phyloP scores from a whole-genome alignment of 2,888 invertebrate genomes.

The Trissolcus japonicus region DNA sequence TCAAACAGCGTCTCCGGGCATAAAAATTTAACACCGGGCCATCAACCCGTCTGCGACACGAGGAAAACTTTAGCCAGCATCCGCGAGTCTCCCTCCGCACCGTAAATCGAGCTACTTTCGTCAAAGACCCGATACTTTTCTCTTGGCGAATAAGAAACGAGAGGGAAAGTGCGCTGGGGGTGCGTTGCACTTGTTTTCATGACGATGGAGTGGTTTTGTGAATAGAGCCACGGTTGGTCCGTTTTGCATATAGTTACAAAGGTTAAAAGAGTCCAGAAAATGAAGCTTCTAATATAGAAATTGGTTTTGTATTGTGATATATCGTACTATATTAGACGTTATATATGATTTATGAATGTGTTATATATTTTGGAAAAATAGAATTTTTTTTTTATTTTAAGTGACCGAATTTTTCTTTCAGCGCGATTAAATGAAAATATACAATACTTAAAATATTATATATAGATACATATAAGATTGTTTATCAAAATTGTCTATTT shows the following conservation, averaged over 20 bases:
- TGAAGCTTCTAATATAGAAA: too few relatives aligned
- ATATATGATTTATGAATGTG: too few relatives aligned
- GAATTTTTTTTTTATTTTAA: too few relatives aligned
- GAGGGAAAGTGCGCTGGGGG: slow-evolving; percentile 4
- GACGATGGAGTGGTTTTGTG: slow-evolving; percentile 25
- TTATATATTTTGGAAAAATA: too few relatives aligned
- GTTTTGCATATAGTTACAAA: slow-evolving; percentile 21
- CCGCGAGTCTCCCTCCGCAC: slow-evolving; percentile 39
- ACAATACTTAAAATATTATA: too few relatives aligned
- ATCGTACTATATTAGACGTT: too few relatives aligned
- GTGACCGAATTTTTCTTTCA: too few relatives aligned
- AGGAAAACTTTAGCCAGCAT: slow-evolving; percentile 55
- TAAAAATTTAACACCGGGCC: slow-evolving; percentile 56
- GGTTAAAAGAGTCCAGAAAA: too few relatives aligned
- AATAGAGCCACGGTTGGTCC: slow-evolving; percentile 10
- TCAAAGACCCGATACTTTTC: slow-evolving; percentile 52
- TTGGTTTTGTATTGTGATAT: too few relatives aligned
- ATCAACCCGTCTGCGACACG: slow-evolving; percentile 58
- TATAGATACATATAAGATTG: too few relatives aligned
- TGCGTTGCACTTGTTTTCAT: slow-evolving; percentile 33
- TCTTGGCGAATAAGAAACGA: slow-evolving; percentile 9
- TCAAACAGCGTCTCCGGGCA: slow-evolving; percentile 51
- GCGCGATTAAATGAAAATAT: too few relatives aligned
- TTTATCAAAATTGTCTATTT: too few relatives aligned
- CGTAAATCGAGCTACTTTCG: slow-evolving; percentile 58